Base-by-base conservation (phyloP, 2,113 vertebrate species). In the Emydocephalus ijimae region DNA sequence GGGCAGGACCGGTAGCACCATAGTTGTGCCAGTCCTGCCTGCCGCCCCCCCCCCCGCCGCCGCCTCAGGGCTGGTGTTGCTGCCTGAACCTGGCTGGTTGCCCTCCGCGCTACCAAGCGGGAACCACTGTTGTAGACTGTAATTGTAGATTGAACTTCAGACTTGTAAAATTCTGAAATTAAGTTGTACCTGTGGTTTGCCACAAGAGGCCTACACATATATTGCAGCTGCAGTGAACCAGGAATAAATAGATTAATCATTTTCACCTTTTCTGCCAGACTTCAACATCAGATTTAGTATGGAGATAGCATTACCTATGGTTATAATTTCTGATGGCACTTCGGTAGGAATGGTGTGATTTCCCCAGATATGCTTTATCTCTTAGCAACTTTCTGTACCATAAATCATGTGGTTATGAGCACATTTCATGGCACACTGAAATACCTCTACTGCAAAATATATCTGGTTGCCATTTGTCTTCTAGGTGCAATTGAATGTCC, bases 1-100 rank as follows among this genome's bases (percentile, higher is more conserved):
- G 0, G 98, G 98, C 45, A 98, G 95, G 89, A 98, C 88, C 7
- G 99, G 98, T 81, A 98, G 95, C 43, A 97, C 90, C 99, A 99
- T 98, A 34, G 1, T 94, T 89, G 90, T 88, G 2, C 43, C 69
- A 5, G 29, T 88, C 6, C 86, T 87, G 69, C n/a, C 26, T 29
- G 54, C 91, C 85, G 10, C n/a, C 43, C 88, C 18, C 86, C 87
- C 10, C 39, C 18, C 86, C 87, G 8, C 39, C 0, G 86, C 57
- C 15, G 34, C 91, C 10, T 0, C 0, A 10, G 6, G 1, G 92
- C 94, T 1, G 14, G 88, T 91, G 93, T 89, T 89, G 87, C 74
- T 64, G 34, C 59, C 15, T 87, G 90, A 92, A 87, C 86, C 87
- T 54, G 69, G 64, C 89, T 23, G n/a, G 64, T 43, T 87, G 61